A percentile compares a stretch with the other conserved stretches of the same genome.
These are phyloP conservation scores for Drosophila putrida DNA, from an alignment of 2,888 invertebrate species.

Conservation along the genomic window DNA sequence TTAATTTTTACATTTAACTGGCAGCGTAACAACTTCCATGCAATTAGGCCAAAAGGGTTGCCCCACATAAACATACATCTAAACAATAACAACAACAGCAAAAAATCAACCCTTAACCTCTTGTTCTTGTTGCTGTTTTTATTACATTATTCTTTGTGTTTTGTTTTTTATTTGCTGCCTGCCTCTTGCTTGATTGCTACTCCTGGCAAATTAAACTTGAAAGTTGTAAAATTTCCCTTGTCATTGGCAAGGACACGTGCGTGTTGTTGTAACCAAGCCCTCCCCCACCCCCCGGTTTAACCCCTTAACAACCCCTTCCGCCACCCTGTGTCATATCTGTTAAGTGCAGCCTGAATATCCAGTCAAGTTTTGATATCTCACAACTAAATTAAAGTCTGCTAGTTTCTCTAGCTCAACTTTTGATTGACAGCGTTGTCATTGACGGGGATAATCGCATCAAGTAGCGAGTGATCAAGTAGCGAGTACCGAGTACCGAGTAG, in stretches of 20 bases:
- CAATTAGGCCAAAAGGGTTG: slow-evolving; percentile 81
- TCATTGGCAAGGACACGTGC: slow-evolving; percentile 81
- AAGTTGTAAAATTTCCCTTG: slow-evolving; percentile 82
- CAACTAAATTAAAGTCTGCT: slow-evolving; percentile 66
- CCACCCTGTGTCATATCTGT: slow-evolving; percentile 23
- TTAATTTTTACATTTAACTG: slow-evolving; percentile 78
- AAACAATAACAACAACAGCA: not conserved
- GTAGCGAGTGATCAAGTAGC: slow-evolving; percentile 9
- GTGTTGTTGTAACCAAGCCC: slow-evolving; percentile 48
- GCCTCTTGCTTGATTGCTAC: slow-evolving; percentile 76
- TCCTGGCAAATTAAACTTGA: slow-evolving; percentile 81
- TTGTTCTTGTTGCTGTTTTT: slow-evolving; percentile 30
- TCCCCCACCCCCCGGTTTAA: not conserved
- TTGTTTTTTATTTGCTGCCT: slow-evolving; percentile 22
- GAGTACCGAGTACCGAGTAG: slow-evolving; percentile 15
- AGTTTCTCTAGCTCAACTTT: slow-evolving; percentile 11
- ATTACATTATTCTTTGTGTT: slow-evolving; percentile 32
- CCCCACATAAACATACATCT: slow-evolving; percentile 13
- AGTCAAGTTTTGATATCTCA: slow-evolving; percentile 47
- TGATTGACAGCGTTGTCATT: slow-evolving; percentile 40
- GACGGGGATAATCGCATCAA: slow-evolving; percentile 30
- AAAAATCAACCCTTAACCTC: slow-evolving; percentile 53
- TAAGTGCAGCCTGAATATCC: slow-evolving; percentile 33
- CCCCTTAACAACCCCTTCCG: slow-evolving; percentile 13
- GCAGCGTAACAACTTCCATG: slow-evolving; percentile 77